These are phyloP conservation scores for Anolis sagrei DNA, from an alignment of 2,113 vertebrate genomes.

Conservation along the genomic window DNA sequence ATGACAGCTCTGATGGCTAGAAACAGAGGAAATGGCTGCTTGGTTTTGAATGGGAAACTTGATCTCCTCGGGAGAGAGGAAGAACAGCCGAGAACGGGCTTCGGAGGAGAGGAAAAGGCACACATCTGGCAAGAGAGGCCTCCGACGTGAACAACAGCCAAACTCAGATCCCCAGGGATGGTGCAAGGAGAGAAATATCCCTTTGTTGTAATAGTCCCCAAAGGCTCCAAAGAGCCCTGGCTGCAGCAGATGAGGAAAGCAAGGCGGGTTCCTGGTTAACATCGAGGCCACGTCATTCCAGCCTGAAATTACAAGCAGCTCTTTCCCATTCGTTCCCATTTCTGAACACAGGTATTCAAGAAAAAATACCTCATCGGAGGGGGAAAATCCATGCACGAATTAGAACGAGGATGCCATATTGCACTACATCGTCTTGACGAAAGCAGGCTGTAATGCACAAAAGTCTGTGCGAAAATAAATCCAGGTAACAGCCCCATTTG, in stretches of 20 bases:
- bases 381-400: neutral
- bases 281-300: accelerated
- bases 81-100: neutral
- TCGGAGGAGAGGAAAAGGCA: neutral
- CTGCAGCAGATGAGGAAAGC: neutral
- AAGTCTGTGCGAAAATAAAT: too few species aligned
- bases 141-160: neutral
- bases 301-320: neutral
- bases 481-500: too few species aligned
- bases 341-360: neutral
- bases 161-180: constrained; percentile 39
- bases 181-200: neutral
- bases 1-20: neutral
- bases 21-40: neutral
- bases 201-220: too few species aligned
- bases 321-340: too few species aligned
- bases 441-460: too few species aligned
- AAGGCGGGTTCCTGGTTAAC: neutral
- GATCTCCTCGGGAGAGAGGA: neutral
- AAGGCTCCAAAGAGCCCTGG: neutral
- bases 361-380: neutral
- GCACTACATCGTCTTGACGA: too few species aligned
- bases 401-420: too few species aligned
- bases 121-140: constrained; percentile 25
- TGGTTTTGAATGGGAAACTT: neutral